Conservation (phyloP, 1,140 invertebrate species). For the Magallana gigas region DNA sequence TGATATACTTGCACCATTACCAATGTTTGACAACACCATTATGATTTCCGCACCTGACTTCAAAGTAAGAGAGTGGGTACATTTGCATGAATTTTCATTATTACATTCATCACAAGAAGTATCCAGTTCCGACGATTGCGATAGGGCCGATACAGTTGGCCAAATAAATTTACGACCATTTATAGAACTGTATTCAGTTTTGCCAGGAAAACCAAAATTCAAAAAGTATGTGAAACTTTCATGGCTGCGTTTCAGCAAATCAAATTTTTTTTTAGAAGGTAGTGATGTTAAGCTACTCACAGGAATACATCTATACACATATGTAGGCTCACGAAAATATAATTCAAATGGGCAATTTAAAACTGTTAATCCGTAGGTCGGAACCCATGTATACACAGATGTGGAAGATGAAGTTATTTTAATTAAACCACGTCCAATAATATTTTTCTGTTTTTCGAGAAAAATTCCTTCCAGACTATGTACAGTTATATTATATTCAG, state of each 20-base stretch:
- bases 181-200: slow-evolving; percentile 19
- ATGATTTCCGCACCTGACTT: slow-evolving; percentile 53
- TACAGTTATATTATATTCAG: slow-evolving; percentile 79
- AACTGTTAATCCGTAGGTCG: background rate
- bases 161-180: slow-evolving; percentile 63
- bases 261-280: background rate
- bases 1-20: slow-evolving; percentile 78
- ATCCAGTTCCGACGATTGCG: slow-evolving; percentile 45
- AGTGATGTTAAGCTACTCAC: slow-evolving; percentile 45
- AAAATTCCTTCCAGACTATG: slow-evolving; percentile 47
- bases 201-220: slow-evolving; percentile 70
- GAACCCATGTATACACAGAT: too few species aligned
- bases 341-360: slow-evolving; percentile 64
- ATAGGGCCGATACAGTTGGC: slow-evolving; percentile 57
- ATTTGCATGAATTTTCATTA: slow-evolving; percentile 52
- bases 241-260: slow-evolving; percentile 16
- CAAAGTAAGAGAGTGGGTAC: slow-evolving; percentile 47
- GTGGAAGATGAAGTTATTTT: accelerated
- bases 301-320: slow-evolving; percentile 52
- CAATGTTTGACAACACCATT: slow-evolving; percentile 77
- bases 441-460: background rate
- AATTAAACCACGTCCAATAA: too few species aligned
- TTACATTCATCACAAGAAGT: slow-evolving; percentile 58
- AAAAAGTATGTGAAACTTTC: slow-evolving; percentile 56
- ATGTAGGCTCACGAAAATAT: slow-evolving; percentile 54